These are phyloP conservation scores for Melanophora roralis DNA, from an alignment of 2,888 invertebrate genomes.

Conservation along the genomic window DNA sequence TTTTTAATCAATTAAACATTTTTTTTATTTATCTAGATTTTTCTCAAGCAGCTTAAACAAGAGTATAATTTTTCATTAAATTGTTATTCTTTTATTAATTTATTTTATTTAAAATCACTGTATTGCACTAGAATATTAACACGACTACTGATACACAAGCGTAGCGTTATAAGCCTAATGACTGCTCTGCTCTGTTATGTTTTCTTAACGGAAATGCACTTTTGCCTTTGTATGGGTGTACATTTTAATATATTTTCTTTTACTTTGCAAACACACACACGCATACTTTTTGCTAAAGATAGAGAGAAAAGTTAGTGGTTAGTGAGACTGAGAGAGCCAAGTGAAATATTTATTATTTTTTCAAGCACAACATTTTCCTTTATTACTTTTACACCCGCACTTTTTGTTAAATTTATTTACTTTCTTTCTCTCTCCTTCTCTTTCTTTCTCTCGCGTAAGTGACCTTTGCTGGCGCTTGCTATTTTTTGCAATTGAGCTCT, in stretches of 20 bases:
- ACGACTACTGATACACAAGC: conserved; percentile 41
- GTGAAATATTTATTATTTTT: neutral
- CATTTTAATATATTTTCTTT: neutral
- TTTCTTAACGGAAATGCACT: conserved; percentile 60
- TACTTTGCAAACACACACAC: neutral
- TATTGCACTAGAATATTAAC: conserved; percentile 49
- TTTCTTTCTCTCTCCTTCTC: neutral
- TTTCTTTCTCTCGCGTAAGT: neutral
- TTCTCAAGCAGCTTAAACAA: conserved; percentile 58
- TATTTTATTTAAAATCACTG: conserved; percentile 49
- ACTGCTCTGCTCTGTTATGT: conserved; percentile 61
- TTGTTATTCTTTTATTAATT: neutral
- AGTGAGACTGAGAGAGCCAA: conserved; percentile 20
- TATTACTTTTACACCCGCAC: conserved; percentile 41
- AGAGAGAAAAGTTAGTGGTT: conserved; percentile 6
- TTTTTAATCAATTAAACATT: too few species aligned
- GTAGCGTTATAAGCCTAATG: conserved; percentile 41
- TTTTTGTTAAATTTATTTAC: neutral
- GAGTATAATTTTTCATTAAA: conserved; percentile 14
- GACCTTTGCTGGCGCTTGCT: neutral
- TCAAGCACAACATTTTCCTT: conserved; percentile 2
- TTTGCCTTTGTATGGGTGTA: conserved; percentile 7
- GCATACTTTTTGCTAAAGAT: neutral
- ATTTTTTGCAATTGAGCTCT: neutral
- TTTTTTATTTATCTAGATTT: neutral